A percentile compares a stretch with the other conserved stretches of the same genome.
Evolutionary conservation across 2,113 vertebrate species (phyloP).

Genomic region (Columbina picui): DNA sequence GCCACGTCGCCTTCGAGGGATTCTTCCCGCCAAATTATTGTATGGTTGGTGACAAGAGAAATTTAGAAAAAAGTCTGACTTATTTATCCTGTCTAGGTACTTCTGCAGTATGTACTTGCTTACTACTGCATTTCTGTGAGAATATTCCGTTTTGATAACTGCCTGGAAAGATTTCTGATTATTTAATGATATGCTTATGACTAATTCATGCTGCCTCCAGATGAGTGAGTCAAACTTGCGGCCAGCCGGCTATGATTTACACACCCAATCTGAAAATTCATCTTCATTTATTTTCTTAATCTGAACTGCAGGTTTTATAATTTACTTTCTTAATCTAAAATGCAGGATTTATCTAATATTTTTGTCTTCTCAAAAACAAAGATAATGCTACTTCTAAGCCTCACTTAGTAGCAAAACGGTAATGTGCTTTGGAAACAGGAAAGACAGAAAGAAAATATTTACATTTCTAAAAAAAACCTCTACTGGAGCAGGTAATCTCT

Average conservation of each 20-base stretch:
- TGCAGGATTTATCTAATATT: neutral
- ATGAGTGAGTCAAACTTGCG: neutral
- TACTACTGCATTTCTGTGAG: neutral
- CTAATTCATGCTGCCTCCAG: neutral
- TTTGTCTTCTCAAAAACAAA: neutral
- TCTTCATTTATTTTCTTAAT: neutral
- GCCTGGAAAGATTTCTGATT: neutral
- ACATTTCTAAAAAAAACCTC: slow-evolving; percentile 17
- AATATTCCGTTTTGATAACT: neutral
- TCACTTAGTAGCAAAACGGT: neutral
- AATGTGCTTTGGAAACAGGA: slow-evolving; percentile 15
- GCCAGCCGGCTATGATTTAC: neutral
- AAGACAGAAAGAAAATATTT: slow-evolving; percentile 31
- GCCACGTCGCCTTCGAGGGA: neutral
- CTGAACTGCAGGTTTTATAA: neutral
- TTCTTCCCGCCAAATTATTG: neutral
- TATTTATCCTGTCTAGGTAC: neutral
- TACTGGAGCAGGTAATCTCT: slow-evolving; percentile 24
- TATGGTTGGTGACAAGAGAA: neutral
- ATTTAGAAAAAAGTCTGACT: neutral
- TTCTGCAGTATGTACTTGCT: neutral
- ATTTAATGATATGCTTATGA: neutral
- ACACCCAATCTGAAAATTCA: neutral
- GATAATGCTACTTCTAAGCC: neutral
- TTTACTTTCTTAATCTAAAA: neutral